These are phyloP conservation scores for Xiphophorus maculatus DNA, from an alignment of 2,113 vertebrate genomes.

Conservation along the genomic window DNA sequence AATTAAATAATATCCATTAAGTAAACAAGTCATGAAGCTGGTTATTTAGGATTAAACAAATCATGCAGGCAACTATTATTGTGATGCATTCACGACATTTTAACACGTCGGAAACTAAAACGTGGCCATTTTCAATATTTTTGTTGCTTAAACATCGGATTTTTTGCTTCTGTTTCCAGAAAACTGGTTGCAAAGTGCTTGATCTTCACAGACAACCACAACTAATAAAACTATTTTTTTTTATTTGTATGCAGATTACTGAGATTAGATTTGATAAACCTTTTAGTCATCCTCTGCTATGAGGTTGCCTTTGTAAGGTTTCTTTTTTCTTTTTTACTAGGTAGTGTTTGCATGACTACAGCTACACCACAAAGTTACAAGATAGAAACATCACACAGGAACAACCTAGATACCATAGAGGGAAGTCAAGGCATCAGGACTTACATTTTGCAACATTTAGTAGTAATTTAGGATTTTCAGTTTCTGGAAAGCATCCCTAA, in stretches of 20 bases:
- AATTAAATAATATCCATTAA: too few species aligned
- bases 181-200: neutral
- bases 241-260: neutral
- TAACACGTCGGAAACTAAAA: too few species aligned
- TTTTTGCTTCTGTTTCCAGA: too few species aligned
- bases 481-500: neutral
- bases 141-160: too few species aligned
- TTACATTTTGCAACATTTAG: neutral
- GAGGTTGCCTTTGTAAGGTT: neutral
- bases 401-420: neutral
- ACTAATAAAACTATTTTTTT: neutral
- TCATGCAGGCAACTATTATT: too few species aligned
- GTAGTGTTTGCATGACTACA: neutral
- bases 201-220: neutral
- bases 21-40: too few species aligned
- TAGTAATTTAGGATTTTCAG: neutral
- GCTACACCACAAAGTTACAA: neutral
- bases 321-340: neutral
- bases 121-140: too few species aligned
- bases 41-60: too few species aligned
- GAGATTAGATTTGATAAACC: neutral
- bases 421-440: neutral
- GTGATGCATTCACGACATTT: too few species aligned
- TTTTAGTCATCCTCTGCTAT: neutral
- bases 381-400: neutral